Percentiles rank a stretch among this genome's conserved stretches.
phyloP scores from a whole-genome alignment of 2,113 vertebrate species.

The Nyctibius bracteatus region DNA sequence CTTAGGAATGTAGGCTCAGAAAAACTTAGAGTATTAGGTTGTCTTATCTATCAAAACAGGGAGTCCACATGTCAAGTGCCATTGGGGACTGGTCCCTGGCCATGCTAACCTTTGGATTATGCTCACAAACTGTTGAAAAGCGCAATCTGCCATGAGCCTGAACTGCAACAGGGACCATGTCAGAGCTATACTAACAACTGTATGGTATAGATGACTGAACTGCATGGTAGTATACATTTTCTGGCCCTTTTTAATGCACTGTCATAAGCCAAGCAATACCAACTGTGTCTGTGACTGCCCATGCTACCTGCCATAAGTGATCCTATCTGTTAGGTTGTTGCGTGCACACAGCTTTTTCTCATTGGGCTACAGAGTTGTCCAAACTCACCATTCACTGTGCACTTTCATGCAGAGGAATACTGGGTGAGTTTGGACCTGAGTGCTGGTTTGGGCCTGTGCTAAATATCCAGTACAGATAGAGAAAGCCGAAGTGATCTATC shows the following conservation, averaged over 20 bases:
- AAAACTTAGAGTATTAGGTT: neutral
- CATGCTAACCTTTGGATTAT: neutral
- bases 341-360: neutral
- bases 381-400: neutral
- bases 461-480: neutral
- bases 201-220: neutral
- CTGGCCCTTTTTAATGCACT: neutral
- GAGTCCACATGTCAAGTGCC: neutral
- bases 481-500: neutral
- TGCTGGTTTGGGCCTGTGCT: neutral
- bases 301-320: fast-evolving
- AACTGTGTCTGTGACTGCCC: neutral
- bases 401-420: neutral
- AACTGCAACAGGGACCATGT: neutral
- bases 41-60: neutral
- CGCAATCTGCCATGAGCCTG: neutral
- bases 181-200: neutral
- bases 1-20: neutral
- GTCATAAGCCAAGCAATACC: neutral
- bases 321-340: neutral
- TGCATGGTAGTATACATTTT: neutral
- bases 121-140: neutral
- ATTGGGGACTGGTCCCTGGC: neutral
- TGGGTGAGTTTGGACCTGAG: neutral
- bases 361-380: neutral